Evolutionary conservation across 1,140 invertebrate species (phyloP).

Genomic region (Drosophila bifasciata): DNA sequence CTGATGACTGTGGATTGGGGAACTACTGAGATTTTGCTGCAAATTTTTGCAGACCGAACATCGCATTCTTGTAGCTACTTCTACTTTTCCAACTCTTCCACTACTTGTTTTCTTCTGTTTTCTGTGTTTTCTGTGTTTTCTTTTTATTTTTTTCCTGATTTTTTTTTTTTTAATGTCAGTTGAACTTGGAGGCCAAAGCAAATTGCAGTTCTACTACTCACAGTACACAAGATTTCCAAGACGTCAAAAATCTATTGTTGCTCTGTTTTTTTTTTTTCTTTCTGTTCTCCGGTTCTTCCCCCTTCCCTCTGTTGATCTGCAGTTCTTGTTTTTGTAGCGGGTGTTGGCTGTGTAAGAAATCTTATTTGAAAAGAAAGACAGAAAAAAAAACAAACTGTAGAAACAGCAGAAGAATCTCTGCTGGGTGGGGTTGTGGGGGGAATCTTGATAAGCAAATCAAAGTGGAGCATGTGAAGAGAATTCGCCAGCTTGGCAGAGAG

Average conservation of each 20-base stretch:
- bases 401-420: slow-evolving; percentile 23
- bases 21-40: too few species aligned
- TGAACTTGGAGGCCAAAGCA: slow-evolving; percentile 77
- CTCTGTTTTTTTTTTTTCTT: slow-evolving; percentile 33
- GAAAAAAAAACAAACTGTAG: neutral
- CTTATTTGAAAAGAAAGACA: too few species aligned
- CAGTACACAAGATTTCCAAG: slow-evolving; percentile 55
- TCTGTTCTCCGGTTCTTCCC: neutral
- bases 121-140: slow-evolving; percentile 14
- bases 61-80: slow-evolving; percentile 52
- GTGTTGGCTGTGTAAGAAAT: neutral
- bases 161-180: slow-evolving; percentile 69
- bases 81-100: slow-evolving; percentile 25
- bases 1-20: too few species aligned
- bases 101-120: slow-evolving; percentile 34
- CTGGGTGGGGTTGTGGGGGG: too few species aligned
- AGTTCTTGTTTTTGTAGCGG: slow-evolving; percentile 2
- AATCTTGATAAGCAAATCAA: slow-evolving; percentile 58
- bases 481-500: too few species aligned
- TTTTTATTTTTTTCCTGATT: neutral
- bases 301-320: slow-evolving; percentile 8
- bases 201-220: slow-evolving; percentile 70
- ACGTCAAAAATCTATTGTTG: slow-evolving; percentile 61
- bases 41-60: slow-evolving; percentile 52
- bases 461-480: slow-evolving; percentile 53